Conservation (phyloP, 2,888 invertebrate genomes). For the Sialis fuliginosa region DNA sequence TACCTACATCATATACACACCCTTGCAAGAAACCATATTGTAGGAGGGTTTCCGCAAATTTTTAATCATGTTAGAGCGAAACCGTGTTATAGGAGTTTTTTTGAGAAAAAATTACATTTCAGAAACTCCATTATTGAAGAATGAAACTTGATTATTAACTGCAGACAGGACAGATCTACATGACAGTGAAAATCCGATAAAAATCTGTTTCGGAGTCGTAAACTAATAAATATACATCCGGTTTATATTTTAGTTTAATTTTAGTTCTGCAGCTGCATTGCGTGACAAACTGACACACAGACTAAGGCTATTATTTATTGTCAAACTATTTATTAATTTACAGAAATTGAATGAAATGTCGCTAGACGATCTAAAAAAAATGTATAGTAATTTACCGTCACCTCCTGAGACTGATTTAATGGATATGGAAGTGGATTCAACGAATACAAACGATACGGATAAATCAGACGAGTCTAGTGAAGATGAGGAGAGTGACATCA, state of each 20-base stretch:
- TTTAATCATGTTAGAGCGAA: not conserved
- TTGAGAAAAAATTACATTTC: no score
- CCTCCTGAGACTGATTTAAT: conserved; percentile 23
- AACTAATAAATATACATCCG: no score
- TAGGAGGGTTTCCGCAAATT: not conserved
- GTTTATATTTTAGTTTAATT: no score
- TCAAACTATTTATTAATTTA: not conserved
- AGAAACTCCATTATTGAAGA: no score
- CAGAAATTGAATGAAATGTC: conserved; percentile 37
- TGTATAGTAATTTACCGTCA: conserved; percentile 38
- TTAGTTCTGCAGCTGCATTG: no score
- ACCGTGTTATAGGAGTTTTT: not conserved
- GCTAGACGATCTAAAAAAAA: conserved; percentile 60
- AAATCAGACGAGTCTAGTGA: conserved; percentile 16
- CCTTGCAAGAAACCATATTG: not conserved
- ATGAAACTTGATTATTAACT: no score
- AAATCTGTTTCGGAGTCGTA: no score
- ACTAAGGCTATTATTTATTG: not conserved
- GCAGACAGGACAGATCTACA: no score
- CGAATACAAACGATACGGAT: conserved; percentile 19
- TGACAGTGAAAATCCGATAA: not conserved
- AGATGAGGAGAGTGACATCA: conserved; percentile 20
- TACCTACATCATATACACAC: not conserved
- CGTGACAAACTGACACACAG: no score
- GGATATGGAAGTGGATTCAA: conserved; percentile 16